A percentile compares a stretch with the other conserved stretches of the same genome.
phyloP scores from a whole-genome alignment of 92 coral and sea anemone species.

The Zoanthus sansibaricus region DNA sequence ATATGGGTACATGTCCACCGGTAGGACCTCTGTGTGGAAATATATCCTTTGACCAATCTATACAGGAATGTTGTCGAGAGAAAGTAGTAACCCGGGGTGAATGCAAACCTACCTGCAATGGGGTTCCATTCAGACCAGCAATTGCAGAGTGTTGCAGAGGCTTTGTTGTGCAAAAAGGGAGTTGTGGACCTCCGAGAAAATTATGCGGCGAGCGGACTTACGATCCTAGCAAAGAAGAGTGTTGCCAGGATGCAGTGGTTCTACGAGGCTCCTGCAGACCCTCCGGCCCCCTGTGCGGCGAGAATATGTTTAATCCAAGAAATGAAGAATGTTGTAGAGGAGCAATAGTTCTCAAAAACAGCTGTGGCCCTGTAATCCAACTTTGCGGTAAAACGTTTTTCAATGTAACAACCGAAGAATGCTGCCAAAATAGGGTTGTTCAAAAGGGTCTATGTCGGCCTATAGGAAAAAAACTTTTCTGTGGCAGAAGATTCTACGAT shows the following conservation, averaged over 20 bases:
- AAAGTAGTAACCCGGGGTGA: slow-evolving; percentile 4
- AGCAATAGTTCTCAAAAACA: slow-evolving; percentile 12
- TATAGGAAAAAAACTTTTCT: background rate
- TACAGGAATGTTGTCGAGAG: slow-evolving; percentile 32
- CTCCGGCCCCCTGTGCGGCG: slow-evolving; percentile 30
- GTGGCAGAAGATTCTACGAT: slow-evolving; percentile 8
- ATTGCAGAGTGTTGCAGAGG: slow-evolving; percentile 38
- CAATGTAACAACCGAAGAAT: slow-evolving; percentile 5
- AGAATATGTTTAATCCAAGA: slow-evolving; percentile 9
- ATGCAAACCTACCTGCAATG: slow-evolving; percentile 11
- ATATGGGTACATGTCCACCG: slow-evolving; percentile 16
- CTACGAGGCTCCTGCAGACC: background rate
- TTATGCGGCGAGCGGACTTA: slow-evolving; percentile 32
- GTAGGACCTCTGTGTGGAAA: slow-evolving; percentile 28
- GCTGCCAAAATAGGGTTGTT: slow-evolving; percentile 26
- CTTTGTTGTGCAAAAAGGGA: slow-evolving; percentile 22
- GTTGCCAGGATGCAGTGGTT: slow-evolving; percentile 40
- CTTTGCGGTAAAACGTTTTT: slow-evolving; percentile 26
- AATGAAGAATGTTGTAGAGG: slow-evolving; percentile 42
- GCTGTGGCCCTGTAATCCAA: slow-evolving; percentile 11
- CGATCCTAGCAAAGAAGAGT: slow-evolving; percentile 19
- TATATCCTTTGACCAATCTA: slow-evolving; percentile 13
- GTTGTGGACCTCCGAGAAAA: slow-evolving; percentile 29
- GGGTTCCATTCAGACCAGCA: background rate
- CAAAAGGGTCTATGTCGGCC: slow-evolving; percentile 15